Evolutionary conservation across 92 coral and sea anemone genomes (phyloP), one percentile per base, ranked within the genome.

Genomic region (Palythoa caribaeorum): DNA sequence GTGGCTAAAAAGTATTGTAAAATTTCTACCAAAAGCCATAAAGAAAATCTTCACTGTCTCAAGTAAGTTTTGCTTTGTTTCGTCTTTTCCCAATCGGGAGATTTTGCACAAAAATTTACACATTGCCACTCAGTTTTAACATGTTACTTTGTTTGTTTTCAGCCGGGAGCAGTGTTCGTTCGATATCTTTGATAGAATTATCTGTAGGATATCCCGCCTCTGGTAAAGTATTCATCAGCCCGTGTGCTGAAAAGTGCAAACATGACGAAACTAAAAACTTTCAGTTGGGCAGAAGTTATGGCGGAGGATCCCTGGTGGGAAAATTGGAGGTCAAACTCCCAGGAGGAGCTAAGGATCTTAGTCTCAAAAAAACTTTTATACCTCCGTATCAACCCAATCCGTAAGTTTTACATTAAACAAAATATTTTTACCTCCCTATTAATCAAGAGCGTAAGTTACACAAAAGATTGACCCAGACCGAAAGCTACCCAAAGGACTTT

Each of bases 101-200:
- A 28, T 28, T 44, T 44, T 4, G 50, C 0, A 44, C 7, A 0
- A 44, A 44, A 5, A 44, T 5, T 44, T 44, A 44, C 5, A 44
- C 7, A 44, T 1, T 44, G 50, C 2, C 50, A 44, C 6, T 2
- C 50, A 8, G 50, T 68, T 13, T 4, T n/a, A 28, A 69, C 44
- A 28, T 21, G 21, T 6, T 28, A 1, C n/a, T 71, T 21, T 8
- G 19, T 71, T 5, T 17, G 38, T 15, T 78, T 57, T 59, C 71
- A 78, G 91, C 60, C 19, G 63, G 88, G 19, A 86, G 87, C 40
- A 80, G 81, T 19, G 73, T 80, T 9, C 51, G 88, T 15, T 88
- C 79, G 15, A 83, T 85, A 12, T 69, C 94, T 14, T 74, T 92
- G 12, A 78, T 92, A 69, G 76, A 87, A 47, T 87, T 92, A 28